Evolutionary conservation across 1,140 invertebrate species (phyloP).

Genomic region (Amphibalanus amphitrite): DNA sequence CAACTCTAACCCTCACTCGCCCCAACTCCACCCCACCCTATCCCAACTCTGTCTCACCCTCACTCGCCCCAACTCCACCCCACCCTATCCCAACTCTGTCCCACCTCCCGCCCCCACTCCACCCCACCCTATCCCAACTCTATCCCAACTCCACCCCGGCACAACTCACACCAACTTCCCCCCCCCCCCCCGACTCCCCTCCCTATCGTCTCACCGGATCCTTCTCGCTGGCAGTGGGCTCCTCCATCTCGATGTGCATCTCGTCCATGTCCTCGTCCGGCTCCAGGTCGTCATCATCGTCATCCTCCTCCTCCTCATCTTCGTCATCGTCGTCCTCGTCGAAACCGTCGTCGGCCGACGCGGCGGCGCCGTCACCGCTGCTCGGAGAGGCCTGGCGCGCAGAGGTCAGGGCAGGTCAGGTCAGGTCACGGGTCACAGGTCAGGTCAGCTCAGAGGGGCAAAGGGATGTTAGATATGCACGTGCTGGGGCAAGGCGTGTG

Average conservation of each 20-base stretch:
- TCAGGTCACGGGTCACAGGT: too few species aligned
- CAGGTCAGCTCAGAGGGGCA: too few species aligned
- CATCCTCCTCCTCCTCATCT: slow-evolving; percentile 27
- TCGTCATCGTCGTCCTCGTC: slow-evolving; percentile 31
- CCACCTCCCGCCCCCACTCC: slow-evolving; percentile 28
- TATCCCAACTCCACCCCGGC: too few species aligned
- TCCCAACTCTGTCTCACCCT: slow-evolving; percentile 49
- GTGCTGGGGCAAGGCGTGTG: too few species aligned
- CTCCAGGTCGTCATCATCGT: slow-evolving; percentile 60
- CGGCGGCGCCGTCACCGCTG: slow-evolving; percentile 14
- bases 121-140: background rate
- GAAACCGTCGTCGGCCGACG: slow-evolving; percentile 18
- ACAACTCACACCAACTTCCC: too few species aligned
- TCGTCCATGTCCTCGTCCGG: slow-evolving; percentile 50
- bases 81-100: slow-evolving; percentile 54
- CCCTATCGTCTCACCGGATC: slow-evolving; percentile 11
- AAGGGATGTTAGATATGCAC: too few species aligned
- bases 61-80: too few species aligned
- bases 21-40: too few species aligned
- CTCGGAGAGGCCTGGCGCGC: slow-evolving; percentile 12
- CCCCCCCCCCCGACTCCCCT: too few species aligned
- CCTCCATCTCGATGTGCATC: slow-evolving; percentile 88
- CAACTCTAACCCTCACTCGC: too few species aligned
- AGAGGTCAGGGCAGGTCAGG: background rate
- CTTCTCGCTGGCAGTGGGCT: slow-evolving; percentile 32